Evolutionary conservation across 2,797 vertebrate species (phyloP).

Genomic region (Tadarida brasiliensis): DNA sequence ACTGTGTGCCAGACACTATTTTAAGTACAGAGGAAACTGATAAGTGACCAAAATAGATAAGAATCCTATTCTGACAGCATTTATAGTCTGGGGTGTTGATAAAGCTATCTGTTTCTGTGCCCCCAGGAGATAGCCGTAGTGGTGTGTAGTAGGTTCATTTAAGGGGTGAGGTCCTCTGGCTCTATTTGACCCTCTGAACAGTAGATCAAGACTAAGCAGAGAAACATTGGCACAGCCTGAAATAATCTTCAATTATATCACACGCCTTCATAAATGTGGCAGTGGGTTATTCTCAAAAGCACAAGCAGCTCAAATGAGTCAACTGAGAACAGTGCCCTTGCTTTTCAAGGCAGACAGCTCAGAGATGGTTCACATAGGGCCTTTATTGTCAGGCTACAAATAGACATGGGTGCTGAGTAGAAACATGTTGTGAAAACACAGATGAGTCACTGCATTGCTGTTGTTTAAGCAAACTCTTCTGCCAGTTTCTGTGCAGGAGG

Average conservation of each 20-base stretch:
- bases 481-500: conserved; percentile 70
- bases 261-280: conserved; percentile 58
- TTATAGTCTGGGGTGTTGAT: neutral
- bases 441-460: conserved; percentile 74
- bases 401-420: conserved; percentile 68
- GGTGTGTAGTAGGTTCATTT: neutral
- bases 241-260: neutral
- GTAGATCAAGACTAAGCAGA: neutral
- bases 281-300: conserved; percentile 62
- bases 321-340: conserved; percentile 43
- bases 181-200: conserved; percentile 14
- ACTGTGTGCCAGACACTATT: neutral
- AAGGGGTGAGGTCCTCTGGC: neutral
- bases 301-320: conserved; percentile 43
- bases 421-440: conserved; percentile 78
- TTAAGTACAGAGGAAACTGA: conserved; percentile 10
- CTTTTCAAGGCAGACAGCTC: conserved; percentile 65
- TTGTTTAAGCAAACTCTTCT: conserved; percentile 62
- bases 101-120: neutral
- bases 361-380: conserved; percentile 58
- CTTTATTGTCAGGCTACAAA: conserved; percentile 75
- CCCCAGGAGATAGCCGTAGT: neutral
- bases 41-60: conserved; percentile 21
- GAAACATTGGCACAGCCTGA: neutral
- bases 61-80: neutral